Percentiles rank a stretch among this genome's conserved stretches.
Evolutionary conservation across 2,113 vertebrate genomes (phyloP).

Genomic region (Numenius arquata): DNA sequence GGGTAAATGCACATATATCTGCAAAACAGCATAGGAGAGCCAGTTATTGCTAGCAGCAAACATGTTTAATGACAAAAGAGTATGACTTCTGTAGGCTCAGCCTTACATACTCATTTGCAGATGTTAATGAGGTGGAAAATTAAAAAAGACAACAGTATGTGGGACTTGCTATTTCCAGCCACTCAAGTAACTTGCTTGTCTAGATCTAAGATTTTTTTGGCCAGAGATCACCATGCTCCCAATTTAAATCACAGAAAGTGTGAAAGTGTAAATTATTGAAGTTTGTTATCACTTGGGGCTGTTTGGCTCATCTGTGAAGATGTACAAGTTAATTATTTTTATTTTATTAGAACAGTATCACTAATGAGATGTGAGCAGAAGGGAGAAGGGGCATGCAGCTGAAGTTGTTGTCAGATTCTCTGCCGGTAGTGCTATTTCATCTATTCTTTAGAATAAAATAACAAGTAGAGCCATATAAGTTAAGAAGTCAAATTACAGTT

Average conservation of each 20-base stretch:
- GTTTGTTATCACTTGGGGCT: not conserved
- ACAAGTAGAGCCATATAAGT: not conserved
- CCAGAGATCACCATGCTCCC: not conserved
- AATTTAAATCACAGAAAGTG: slow-evolving; percentile 9
- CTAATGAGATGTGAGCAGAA: not conserved
- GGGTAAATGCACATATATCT: not conserved
- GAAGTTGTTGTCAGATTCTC: not conserved
- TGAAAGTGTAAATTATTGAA: not conserved
- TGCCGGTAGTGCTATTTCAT: not conserved
- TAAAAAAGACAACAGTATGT: slow-evolving; percentile 63
- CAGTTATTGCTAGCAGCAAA: not conserved
- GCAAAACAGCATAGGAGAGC: not conserved
- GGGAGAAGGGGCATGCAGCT: not conserved
- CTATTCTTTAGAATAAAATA: not conserved
- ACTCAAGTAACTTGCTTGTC: not conserved
- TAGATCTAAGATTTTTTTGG: not conserved
- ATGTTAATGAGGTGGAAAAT: slow-evolving; percentile 71
- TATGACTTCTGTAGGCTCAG: slow-evolving; percentile 23
- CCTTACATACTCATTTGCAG: slow-evolving; percentile 42
- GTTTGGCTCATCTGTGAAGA: slow-evolving; percentile 4
- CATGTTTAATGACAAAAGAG: slow-evolving; percentile 31
- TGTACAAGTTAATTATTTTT: slow-evolving; percentile 47
- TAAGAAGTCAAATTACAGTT: not conserved
- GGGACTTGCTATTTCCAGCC: slow-evolving; percentile 24
- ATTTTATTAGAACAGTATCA: slow-evolving; percentile 10